Percentiles rank a stretch among this genome's conserved stretches.
These are phyloP conservation scores for Polyploca ridens DNA, from an alignment of 2,888 invertebrate genomes.

Conservation along the genomic window DNA sequence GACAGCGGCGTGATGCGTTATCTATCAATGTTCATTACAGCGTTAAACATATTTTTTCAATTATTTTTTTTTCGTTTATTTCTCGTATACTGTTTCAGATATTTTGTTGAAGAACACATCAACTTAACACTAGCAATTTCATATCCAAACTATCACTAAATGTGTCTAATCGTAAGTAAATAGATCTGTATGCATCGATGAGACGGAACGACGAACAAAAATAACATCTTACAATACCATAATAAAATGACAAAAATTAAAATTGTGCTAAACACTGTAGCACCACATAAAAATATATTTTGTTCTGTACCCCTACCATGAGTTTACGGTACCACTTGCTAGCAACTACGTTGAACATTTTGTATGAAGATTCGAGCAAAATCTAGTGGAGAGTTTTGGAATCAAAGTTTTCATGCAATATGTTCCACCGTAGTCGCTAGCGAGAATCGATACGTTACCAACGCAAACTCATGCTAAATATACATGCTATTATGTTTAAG, in stretches of 20 bases:
- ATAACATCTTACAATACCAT: constrained; percentile 46
- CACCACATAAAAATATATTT: constrained; percentile 69
- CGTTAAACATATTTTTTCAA: constrained; percentile 61
- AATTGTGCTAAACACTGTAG: constrained; percentile 70
- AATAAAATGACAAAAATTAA: constrained; percentile 62
- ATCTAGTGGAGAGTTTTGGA: too few species aligned
- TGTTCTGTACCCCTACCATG: constrained; percentile 41
- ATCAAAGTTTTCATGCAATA: too few species aligned
- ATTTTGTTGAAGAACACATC: constrained; percentile 82
- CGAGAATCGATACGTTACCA: too few species aligned
- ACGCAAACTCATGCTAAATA: constrained; percentile 49
- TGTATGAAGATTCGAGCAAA: too few species aligned
- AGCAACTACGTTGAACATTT: too few species aligned
- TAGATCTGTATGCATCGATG: constrained; percentile 36
- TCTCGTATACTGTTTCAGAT: constrained; percentile 84
- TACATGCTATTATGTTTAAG: constrained; percentile 52
- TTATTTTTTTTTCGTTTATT: constrained; percentile 64
- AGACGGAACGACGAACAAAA: constrained; percentile 49
- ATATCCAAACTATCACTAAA: constrained; percentile 63
- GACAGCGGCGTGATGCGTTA: constrained; percentile 56
- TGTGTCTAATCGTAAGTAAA: constrained; percentile 59
- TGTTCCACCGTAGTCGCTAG: too few species aligned
- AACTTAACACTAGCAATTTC: constrained; percentile 71
- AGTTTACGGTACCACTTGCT: too few species aligned
- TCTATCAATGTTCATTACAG: constrained; percentile 58